phyloP scores from a whole-genome alignment of 2,797 vertebrate genomes.

The Chelon labrosus region DNA sequence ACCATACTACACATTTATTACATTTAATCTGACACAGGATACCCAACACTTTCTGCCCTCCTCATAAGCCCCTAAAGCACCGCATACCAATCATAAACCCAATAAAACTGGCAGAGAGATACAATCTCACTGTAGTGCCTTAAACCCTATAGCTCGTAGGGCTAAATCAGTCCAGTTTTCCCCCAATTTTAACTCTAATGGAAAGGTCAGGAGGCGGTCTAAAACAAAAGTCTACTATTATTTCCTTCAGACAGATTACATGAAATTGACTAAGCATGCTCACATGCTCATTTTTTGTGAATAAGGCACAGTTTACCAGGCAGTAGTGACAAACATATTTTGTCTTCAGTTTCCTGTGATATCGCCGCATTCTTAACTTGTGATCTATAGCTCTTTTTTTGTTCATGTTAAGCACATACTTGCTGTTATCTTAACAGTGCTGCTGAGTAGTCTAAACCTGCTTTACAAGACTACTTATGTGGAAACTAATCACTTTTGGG shows the following conservation, averaged over 20 bases:
- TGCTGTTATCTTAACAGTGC: not conserved
- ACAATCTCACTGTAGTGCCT: not conserved
- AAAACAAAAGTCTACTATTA: not conserved
- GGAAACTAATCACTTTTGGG: not conserved
- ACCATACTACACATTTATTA: not conserved
- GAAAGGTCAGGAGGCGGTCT: not conserved
- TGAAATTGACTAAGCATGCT: not conserved
- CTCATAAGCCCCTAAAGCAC: not conserved
- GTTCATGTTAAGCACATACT: not conserved
- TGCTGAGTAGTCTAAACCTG: constrained; percentile 1
- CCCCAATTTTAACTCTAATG: not conserved
- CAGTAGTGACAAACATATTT: constrained; percentile 5
- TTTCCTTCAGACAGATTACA: not conserved
- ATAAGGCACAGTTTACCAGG: not conserved
- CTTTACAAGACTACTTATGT: not conserved
- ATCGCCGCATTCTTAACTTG: not conserved
- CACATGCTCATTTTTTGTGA: too few relatives aligned
- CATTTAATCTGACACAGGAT: not conserved
- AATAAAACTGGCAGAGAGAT: not conserved
- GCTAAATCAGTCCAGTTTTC: not conserved
- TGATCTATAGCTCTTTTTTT: not conserved
- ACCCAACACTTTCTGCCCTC: not conserved
- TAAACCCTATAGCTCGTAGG: not conserved
- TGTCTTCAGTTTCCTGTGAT: not conserved
- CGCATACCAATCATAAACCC: constrained; percentile 28